Conservation (phyloP, 2,888 invertebrate species). For the Agapostemon virescens region DNA sequence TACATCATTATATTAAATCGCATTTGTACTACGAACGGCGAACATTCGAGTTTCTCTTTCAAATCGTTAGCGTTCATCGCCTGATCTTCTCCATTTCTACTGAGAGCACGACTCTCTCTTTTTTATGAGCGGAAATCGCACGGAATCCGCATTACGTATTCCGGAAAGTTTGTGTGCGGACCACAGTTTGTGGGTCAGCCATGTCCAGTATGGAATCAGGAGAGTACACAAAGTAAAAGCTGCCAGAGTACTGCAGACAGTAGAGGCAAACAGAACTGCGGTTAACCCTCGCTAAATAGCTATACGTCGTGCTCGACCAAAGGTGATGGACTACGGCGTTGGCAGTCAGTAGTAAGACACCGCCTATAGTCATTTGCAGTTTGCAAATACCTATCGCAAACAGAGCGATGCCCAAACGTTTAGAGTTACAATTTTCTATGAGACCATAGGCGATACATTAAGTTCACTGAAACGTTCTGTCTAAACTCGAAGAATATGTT, state of each 20-base stretch:
- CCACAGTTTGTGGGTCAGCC: constrained; percentile 44
- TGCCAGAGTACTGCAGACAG: constrained; percentile 43
- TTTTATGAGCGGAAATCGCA: constrained; percentile 22
- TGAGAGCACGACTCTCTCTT: neutral
- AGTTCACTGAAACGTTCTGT: neutral
- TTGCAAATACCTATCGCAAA: neutral
- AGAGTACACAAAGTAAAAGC: constrained; percentile 53
- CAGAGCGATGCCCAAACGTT: neutral
- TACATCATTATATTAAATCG: too few species aligned
- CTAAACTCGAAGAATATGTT: neutral
- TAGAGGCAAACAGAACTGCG: constrained; percentile 49
- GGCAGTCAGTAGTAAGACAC: constrained; percentile 31
- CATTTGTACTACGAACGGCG: too few species aligned
- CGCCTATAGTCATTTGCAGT: constrained; percentile 3
- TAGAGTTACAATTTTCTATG: neutral
- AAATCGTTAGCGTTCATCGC: neutral
- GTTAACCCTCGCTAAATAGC: constrained; percentile 55
- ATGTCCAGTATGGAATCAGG: constrained; percentile 46
- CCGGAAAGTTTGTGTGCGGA: constrained; percentile 42
- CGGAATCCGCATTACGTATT: constrained; percentile 47
- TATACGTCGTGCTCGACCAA: constrained; percentile 30
- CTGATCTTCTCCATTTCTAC: constrained; percentile 3
- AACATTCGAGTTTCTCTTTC: neutral
- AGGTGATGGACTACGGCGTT: constrained; percentile 27
- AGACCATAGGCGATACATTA: neutral